phyloP scores from a whole-genome alignment of 2,888 invertebrate species.

The Apotomis betuletana region DNA sequence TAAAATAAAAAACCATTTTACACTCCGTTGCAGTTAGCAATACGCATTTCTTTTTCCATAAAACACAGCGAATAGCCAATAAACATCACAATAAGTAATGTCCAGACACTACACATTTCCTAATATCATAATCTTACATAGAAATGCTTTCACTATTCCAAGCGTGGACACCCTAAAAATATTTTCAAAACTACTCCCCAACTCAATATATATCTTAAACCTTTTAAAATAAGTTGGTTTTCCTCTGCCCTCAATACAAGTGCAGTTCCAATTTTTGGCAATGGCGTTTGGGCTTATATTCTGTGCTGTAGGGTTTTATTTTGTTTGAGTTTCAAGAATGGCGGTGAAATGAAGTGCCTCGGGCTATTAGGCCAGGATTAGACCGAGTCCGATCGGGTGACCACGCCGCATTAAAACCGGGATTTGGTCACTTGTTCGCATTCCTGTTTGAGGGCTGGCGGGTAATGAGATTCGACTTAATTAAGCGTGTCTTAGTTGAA shows the following conservation, averaged over 20 bases:
- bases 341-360: conserved; percentile 52
- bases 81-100: conserved; percentile 40
- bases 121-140: conserved; percentile 82
- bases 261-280: neutral
- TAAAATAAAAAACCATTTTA: neutral
- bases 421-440: conserved; percentile 76
- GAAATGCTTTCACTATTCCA: conserved; percentile 81
- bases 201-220: conserved; percentile 50
- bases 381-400: conserved; percentile 77
- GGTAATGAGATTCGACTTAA: conserved; percentile 21
- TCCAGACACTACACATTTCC: conserved; percentile 62
- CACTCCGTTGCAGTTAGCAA: conserved; percentile 1
- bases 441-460: conserved; percentile 59
- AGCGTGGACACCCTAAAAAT: conserved; percentile 68
- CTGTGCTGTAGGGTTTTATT: neutral
- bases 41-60: conserved; percentile 11
- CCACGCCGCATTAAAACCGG: conserved; percentile 76
- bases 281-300: conserved; percentile 14
- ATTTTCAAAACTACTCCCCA: conserved; percentile 53
- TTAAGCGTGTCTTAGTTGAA: conserved; percentile 22
- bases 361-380: conserved; percentile 81
- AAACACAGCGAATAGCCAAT: conserved; percentile 29
- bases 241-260: neutral
- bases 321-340: conserved; percentile 25
- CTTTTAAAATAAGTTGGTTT: conserved; percentile 18